phyloP scores from a whole-genome alignment of 2,113 vertebrate species.

The human (Homo sapiens) region DNA sequence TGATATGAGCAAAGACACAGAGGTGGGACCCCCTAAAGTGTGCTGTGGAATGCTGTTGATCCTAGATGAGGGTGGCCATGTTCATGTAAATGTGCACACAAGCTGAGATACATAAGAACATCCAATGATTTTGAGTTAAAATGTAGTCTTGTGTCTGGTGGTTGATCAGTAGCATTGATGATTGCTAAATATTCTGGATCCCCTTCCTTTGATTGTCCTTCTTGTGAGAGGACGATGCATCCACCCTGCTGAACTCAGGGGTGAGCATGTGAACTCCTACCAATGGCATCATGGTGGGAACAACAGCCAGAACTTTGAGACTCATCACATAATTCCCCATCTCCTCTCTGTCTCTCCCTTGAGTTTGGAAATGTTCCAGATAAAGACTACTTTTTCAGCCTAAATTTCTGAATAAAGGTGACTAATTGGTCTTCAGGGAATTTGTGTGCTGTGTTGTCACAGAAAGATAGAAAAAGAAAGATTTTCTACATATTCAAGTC shows the following conservation, averaged over 20 bases:
- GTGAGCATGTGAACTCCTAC: not conserved
- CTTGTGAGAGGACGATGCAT: not conserved
- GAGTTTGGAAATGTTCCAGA: not conserved
- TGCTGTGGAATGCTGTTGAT: not conserved
- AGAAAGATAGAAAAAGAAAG: not conserved
- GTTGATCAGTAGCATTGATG: not conserved
- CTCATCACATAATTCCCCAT: not conserved
- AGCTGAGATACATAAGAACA: not conserved
- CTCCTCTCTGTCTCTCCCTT: not conserved
- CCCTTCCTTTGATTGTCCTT: not conserved
- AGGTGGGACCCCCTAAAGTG: not conserved
- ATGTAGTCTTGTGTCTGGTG: not conserved
- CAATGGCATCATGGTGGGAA: not conserved
- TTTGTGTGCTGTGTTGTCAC: not conserved
- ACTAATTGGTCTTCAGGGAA: not conserved
- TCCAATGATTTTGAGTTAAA: not conserved
- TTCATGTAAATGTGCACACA: not conserved
- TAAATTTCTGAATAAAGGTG: not conserved
- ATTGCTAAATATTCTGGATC: not conserved
- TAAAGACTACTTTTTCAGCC: not conserved
- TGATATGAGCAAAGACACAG: not conserved
- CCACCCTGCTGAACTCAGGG: not conserved
- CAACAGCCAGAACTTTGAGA: not conserved
- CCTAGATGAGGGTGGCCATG: too few relatives aligned
- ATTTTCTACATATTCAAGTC: not conserved